phyloP scores from a whole-genome alignment of 1,140 invertebrate genomes.

The Mizuhopecten yessoensis region DNA sequence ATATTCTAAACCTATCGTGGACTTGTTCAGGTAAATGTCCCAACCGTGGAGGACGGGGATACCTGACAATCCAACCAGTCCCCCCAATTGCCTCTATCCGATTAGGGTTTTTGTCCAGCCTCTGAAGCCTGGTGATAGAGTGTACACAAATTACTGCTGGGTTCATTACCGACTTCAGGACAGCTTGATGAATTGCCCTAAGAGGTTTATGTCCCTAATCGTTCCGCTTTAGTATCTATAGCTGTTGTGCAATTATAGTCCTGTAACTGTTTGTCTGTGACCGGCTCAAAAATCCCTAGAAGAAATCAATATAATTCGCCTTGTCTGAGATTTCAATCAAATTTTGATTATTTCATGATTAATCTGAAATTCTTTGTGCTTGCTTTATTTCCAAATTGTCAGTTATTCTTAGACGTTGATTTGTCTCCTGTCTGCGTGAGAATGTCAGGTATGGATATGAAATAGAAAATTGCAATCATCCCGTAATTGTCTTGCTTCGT shows the following conservation, averaged over 20 bases:
- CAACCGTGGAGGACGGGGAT: not conserved
- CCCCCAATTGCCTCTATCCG: slow-evolving; percentile 31
- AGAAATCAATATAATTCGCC: slow-evolving; percentile 19
- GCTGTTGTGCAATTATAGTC: slow-evolving; percentile 12
- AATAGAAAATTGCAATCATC: slow-evolving; percentile 26
- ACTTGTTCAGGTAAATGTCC: slow-evolving; percentile 26
- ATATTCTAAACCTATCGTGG: slow-evolving; percentile 25
- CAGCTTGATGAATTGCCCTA: slow-evolving; percentile 50
- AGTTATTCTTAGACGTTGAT: slow-evolving; percentile 32
- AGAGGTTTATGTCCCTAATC: slow-evolving; percentile 51
- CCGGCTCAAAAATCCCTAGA: not conserved
- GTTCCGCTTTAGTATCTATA: slow-evolving; percentile 16
- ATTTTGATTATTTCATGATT: slow-evolving; percentile 36
- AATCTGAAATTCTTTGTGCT: slow-evolving; percentile 39
- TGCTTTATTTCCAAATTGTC: slow-evolving; percentile 28
- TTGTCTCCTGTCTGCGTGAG: slow-evolving; percentile 1
- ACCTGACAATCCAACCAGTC: slow-evolving; percentile 2
- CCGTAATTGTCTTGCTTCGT: not conserved
- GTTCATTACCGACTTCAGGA: slow-evolving; percentile 5
- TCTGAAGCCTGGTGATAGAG: slow-evolving; percentile 23
- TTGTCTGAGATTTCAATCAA: slow-evolving; percentile 39
- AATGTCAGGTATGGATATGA: slow-evolving; percentile 36
- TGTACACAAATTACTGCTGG: slow-evolving; percentile 26
- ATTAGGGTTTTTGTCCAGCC: not conserved
- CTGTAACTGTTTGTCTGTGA: slow-evolving; percentile 7